Evolutionary conservation across 2,113 vertebrate genomes (phyloP), one percentile per base, ranked within the genome.

Genomic region (Eretmochelys imbricata): DNA sequence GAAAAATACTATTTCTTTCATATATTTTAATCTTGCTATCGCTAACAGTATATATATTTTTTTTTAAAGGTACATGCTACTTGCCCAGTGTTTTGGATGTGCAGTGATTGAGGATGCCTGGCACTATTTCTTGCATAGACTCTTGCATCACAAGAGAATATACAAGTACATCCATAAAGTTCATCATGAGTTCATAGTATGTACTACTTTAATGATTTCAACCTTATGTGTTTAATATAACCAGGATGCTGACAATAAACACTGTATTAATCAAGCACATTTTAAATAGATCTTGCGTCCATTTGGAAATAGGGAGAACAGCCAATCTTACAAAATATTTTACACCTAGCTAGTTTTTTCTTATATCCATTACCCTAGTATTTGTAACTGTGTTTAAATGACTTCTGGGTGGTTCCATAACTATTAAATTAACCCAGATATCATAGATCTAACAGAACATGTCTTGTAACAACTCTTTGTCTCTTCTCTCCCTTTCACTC

Each of bases 131-230:
- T 97, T 99, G 27, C 99, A 99, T 6, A 98, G 99, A 85, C 95
- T 99, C 51, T 97, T 99, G 42, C 99, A 99, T 97, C 99, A 99
- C 97, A 99, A 99, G 94, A 98, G 98, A 89, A 98, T 99, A 97
- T 99, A 99, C 98, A 99, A 99, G 84, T 98, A 99, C 89, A 99
- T 99, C 97, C 99, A 99, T 97, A 99, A 99, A 98, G 96, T 99
- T 89, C 99, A 99, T 96, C 99, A 99, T 9, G 99, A 99, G 89
- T 99, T 99, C 98, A 98, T 98, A 20, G 99, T 99, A 98, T 96
- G 99, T 98, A 95, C 94, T 91, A 22, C 11, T 84, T 31, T 2
- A 53, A 27, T 69, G 62, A 83, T 86, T 88, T 65, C n/a, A 38
- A 57, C 25, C 42, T 72, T 86, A 38, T 75, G 11, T 85, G 0